Conservation (phyloP, 2,888 invertebrate species). For the Odontocerum albicorne region DNA sequence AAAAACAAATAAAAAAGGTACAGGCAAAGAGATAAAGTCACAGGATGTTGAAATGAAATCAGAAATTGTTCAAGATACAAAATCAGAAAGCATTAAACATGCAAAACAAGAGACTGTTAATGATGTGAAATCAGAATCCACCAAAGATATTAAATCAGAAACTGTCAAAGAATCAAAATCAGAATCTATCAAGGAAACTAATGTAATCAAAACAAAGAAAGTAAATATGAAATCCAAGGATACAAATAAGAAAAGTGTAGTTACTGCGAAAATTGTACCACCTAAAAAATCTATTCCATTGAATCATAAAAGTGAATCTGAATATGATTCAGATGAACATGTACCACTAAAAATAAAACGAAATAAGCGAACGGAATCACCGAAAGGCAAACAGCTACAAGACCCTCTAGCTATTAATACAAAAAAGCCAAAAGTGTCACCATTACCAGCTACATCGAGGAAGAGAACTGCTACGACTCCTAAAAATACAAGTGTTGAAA, state of each 20-base stretch:
- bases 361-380: conserved; percentile 21
- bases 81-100: conserved; percentile 53
- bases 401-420: conserved; percentile 40
- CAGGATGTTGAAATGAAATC: conserved; percentile 22
- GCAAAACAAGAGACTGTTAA: no score
- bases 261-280: conserved; percentile 52
- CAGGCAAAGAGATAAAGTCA: conserved; percentile 19
- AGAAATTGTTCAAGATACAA: conserved; percentile 46
- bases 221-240: conserved; percentile 42
- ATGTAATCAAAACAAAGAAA: conserved; percentile 15
- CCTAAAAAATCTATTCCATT: conserved; percentile 36
- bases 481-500: conserved; percentile 42
- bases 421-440: conserved; percentile 37
- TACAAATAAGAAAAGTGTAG: conserved; percentile 43
- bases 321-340: conserved; percentile 26
- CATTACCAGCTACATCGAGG: conserved; percentile 33
- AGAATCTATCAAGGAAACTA: conserved; percentile 1
- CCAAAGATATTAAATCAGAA: conserved; percentile 7
- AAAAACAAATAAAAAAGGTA: conserved; percentile 16
- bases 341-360: conserved; percentile 4
- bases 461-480: conserved; percentile 42
- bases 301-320: conserved; percentile 14
- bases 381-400: conserved; percentile 16
- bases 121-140: no score
- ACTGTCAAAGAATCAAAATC: conserved; percentile 5